Evolutionary conservation across 2,113 vertebrate genomes (phyloP).

Genomic region (Siphamia tubifer): DNA sequence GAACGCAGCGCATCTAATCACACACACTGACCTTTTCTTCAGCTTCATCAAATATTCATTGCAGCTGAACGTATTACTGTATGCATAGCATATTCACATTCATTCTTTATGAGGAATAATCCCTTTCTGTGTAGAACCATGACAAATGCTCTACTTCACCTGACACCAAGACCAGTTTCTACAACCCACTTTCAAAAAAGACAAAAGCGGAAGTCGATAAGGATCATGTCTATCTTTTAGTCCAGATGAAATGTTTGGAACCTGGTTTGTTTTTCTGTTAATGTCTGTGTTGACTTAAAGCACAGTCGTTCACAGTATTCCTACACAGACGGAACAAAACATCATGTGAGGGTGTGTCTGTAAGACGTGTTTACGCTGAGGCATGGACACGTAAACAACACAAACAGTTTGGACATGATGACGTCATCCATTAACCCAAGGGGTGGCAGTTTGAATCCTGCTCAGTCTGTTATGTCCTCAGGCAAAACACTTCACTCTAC

Average conservation of each 20-base stretch:
- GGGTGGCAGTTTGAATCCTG: too few relatives aligned
- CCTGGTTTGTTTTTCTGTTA: conserved; percentile 8
- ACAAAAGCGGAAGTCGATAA: neutral
- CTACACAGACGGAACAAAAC: too few relatives aligned
- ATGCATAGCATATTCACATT: conserved; percentile 29
- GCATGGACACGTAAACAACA: too few relatives aligned
- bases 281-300: too few relatives aligned
- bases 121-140: conserved; percentile 19
- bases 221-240: conserved; percentile 25
- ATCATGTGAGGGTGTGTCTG: too few relatives aligned
- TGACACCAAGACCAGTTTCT: conserved; percentile 5
- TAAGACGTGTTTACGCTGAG: too few relatives aligned
- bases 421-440: too few relatives aligned
- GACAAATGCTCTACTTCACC: conserved; percentile 34
- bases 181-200: neutral
- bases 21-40: conserved; percentile 61
- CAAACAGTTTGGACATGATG: too few relatives aligned
- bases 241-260: conserved; percentile 10
- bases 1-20: conserved; percentile 43
- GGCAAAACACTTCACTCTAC: too few relatives aligned
- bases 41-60: conserved; percentile 73
- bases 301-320: too few relatives aligned
- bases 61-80: conserved; percentile 31
- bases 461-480: too few relatives aligned
- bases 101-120: conserved; percentile 56